A percentile compares a stretch with the other conserved stretches of the same genome.
Conservation (phyloP, 2,888 invertebrate species). For the Corythucha ciliata region DNA sequence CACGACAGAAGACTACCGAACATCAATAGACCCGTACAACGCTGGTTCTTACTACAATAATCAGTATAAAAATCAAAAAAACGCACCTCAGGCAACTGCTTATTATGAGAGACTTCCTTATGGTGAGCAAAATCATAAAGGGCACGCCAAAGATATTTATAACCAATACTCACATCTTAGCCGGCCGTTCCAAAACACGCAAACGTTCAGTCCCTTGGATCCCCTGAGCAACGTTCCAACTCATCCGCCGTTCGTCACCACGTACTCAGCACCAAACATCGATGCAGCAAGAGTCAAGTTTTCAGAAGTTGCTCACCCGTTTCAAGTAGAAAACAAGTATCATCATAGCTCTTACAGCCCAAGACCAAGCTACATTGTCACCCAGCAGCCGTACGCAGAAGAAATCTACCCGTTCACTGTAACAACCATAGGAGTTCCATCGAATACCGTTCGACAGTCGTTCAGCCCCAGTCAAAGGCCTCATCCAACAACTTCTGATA, state of each 20-base stretch:
- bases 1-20: constrained; percentile 16
- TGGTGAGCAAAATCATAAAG: constrained; percentile 28
- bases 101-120: constrained; percentile 30
- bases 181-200: constrained; percentile 34
- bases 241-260: constrained; percentile 24
- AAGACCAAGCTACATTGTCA: constrained; percentile 24
- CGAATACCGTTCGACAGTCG: constrained; percentile 19
- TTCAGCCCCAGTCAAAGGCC: constrained; percentile 16
- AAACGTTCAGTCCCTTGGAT: constrained; percentile 15
- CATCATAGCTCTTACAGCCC: constrained; percentile 6
- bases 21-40: constrained; percentile 15
- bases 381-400: constrained; percentile 26
- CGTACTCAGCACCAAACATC: constrained; percentile 15
- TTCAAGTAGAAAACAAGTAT: constrained; percentile 19
- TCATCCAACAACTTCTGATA: constrained; percentile 22
- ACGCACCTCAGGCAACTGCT: constrained; percentile 14
- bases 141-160: constrained; percentile 31
- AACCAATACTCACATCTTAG: constrained; percentile 34
- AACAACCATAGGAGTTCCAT: constrained; percentile 31
- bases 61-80: constrained; percentile 16
- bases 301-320: constrained; percentile 28
- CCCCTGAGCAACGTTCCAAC: constrained; percentile 18
- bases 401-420: constrained; percentile 30
- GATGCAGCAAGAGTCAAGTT: constrained; percentile 20
- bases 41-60: constrained; percentile 21